phyloP scores from a whole-genome alignment of 2,113 vertebrate species.

The Corythornis vintsioides region DNA sequence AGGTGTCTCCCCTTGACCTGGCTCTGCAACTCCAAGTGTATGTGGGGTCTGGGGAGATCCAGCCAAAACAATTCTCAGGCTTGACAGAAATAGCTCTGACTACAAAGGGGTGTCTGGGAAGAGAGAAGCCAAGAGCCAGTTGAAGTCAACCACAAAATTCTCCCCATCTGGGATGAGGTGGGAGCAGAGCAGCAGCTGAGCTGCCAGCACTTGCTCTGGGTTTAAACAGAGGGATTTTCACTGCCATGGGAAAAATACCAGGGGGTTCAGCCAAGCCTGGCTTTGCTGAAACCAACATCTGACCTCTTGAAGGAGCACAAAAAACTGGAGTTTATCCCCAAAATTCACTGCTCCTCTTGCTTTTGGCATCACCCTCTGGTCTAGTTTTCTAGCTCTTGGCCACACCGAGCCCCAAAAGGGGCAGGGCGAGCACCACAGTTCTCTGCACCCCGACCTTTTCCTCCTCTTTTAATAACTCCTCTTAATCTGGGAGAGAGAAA shows the following conservation, averaged over 20 bases:
- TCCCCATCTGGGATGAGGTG: rapidly evolving
- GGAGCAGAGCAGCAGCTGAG: neutral
- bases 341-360: neutral
- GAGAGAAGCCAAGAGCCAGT: neutral
- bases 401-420: rapidly evolving
- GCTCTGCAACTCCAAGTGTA: neutral
- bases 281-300: neutral
- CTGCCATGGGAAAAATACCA: rapidly evolving
- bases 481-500: neutral
- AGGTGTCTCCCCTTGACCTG: neutral
- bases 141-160: neutral
- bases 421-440: rapidly evolving
- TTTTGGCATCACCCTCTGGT: neutral
- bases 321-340: neutral
- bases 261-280: neutral
- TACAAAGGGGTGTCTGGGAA: neutral
- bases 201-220: rapidly evolving
- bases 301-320: neutral
- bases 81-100: neutral
- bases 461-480: neutral
- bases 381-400: neutral
- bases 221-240: neutral
- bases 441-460: neutral
- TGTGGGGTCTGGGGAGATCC: neutral
- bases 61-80: neutral